Conservation (phyloP, 2,888 invertebrate genomes). For the Megastigmus dorsalis region DNA sequence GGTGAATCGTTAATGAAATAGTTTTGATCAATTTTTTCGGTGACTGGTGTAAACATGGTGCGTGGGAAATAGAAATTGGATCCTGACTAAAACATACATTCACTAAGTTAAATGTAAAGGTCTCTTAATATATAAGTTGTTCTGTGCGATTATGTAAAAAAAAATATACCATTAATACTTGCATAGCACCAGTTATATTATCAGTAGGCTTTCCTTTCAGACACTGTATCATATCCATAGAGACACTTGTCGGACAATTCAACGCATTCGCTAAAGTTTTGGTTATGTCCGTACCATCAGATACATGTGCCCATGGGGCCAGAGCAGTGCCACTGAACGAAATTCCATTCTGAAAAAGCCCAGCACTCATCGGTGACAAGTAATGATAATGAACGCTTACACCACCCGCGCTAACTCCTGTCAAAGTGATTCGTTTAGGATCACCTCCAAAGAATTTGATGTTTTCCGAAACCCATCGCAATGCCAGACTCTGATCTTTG, state of each 20-base stretch:
- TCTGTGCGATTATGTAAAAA: not conserved
- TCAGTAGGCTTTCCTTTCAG: conserved; percentile 79
- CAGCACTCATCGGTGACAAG: conserved; percentile 75
- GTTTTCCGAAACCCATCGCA: conserved; percentile 82
- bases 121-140: not conserved
- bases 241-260: conserved; percentile 78
- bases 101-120: no score
- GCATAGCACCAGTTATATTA: conserved; percentile 77
- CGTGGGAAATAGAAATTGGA: not conserved
- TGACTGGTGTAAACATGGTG: conserved; percentile 69
- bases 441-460: conserved; percentile 84
- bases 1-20: conserved; percentile 81
- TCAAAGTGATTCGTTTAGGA: conserved; percentile 80
- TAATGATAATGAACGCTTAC: conserved; percentile 82
- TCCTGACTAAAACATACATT: no score
- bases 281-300: conserved; percentile 50
- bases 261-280: conserved; percentile 74
- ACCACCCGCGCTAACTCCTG: conserved; percentile 84
- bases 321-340: conserved; percentile 84
- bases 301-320: conserved; percentile 72
- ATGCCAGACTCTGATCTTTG: conserved; percentile 83
- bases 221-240: conserved; percentile 79
- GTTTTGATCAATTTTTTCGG: conserved; percentile 76
- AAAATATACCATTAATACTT: conserved; percentile 78
- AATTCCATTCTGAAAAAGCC: conserved; percentile 73